Evolutionary conservation across 2,113 vertebrate species (phyloP).

Genomic region (Pelmatolapia mariae): DNA sequence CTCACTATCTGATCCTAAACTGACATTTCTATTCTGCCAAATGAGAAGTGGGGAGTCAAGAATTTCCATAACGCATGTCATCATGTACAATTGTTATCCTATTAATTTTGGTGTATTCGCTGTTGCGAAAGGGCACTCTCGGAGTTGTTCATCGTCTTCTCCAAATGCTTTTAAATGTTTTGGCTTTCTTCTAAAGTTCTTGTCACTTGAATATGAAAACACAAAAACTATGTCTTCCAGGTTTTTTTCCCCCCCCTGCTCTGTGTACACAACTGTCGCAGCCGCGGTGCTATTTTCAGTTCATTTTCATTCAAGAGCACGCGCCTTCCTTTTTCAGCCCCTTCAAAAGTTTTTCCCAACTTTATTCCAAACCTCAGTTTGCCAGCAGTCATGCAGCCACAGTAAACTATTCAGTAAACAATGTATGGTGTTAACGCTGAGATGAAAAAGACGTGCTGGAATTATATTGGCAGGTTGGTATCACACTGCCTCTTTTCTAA

Average conservation of each 20-base stretch:
- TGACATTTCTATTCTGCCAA: background rate
- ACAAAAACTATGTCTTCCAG: background rate
- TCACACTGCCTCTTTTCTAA: slow-evolving; percentile 63
- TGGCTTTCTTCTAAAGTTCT: background rate
- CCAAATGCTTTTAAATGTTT: background rate
- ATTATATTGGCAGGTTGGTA: slow-evolving; percentile 60
- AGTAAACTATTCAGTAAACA: slow-evolving; percentile 31
- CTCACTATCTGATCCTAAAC: background rate
- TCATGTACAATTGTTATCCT: background rate
- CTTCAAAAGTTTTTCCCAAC: slow-evolving; percentile 3
- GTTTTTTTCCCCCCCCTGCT: background rate
- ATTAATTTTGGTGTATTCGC: background rate
- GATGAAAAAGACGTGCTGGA: slow-evolving; percentile 51
- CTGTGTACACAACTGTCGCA: background rate
- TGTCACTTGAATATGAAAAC: background rate
- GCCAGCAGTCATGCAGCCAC: background rate
- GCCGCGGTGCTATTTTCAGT: background rate
- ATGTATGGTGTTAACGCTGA: slow-evolving; percentile 13
- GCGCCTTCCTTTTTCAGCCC: background rate
- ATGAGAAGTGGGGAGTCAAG: background rate
- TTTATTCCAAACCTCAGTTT: background rate
- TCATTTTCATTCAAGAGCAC: background rate
- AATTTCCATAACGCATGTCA: background rate
- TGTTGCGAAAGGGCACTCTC: background rate
- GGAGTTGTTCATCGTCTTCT: background rate